Evolutionary conservation across 2,113 vertebrate species (phyloP), one percentile per base, ranked within the genome.

Genomic region (Neodontobutis hainanensis): DNA sequence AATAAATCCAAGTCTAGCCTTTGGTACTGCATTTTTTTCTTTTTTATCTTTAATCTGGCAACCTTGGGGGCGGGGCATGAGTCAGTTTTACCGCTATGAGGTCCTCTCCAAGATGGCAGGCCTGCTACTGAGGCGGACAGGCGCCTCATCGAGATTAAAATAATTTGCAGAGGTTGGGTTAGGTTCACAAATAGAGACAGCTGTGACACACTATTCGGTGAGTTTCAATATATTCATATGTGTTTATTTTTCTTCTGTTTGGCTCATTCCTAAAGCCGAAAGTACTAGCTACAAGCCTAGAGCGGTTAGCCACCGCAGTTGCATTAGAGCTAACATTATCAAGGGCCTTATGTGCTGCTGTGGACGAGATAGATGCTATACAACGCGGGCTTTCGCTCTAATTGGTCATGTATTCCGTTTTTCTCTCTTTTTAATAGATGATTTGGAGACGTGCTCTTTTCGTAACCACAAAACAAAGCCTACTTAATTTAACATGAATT

Each of bases 41-140:
- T n/a, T n/a, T n/a, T n/a, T n/a, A n/a, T n/a, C 6, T 9, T 2
- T 45, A 27, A 56, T 0, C 53, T 27, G 42, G 87, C 85, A 83
- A 27, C 86, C 8, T 11, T 10, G 72, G 44, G 46, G 85, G 84
- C 65, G 78, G 74, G 47, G 8, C 58, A 0, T 65, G 4, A 34
- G 27, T 10, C 46, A 3, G 12, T 15, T 65, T 49, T 63, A 34
- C 73, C 56, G 58, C 44, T 82, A 61, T 51, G 27, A 60, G 51
- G 60, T 68, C 87, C 61, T 82, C 69, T 73, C 81, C 84, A 92
- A 92, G 90, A 92, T 92, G 91, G 90, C 90, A 85, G 78, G n/a
- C 63, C 53, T 58, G 40, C 61, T n/a, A 34, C 11, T 61, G 51
- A 58, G 57, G 47, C 62, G 27, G 67, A 61, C 34, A 65, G 77